Evolutionary conservation across 1,140 invertebrate species (phyloP), one percentile per base, ranked within the genome.

Genomic region (Pteromalus puparum): DNA sequence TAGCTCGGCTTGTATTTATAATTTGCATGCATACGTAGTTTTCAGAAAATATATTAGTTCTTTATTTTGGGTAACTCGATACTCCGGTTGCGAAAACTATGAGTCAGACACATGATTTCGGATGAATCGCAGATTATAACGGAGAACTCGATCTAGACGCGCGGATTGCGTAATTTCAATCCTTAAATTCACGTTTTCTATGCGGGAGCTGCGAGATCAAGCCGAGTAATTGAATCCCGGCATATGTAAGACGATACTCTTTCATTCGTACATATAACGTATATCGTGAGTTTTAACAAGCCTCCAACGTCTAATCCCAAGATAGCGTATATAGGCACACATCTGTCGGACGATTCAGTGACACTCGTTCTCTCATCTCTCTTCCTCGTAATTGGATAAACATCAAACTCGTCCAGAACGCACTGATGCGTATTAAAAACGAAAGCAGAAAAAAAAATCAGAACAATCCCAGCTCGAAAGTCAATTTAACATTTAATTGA

Each of bases 401-500:
- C 24, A 28, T 70, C 21, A 18, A 34, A n/a, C 30, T 34, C 30
- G 4, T 34, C 30, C 3, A 34, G 30, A 34, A 34, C 30, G 30
- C 30, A 34, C 30, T 5, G 30, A 34, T 34, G 30, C 4, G 30
- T 2, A 34, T 34, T 5, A 21, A 48, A 5, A 38, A 6, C 3
- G 0, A 6, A 18, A 7, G 13, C 13, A 9, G 13, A 53, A 76
- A 46, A 61, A 28, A 34, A 53, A 79, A 65, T 61, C 61, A n/a
- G 5, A 76, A 28, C n/a, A 67, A 28, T 83, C 34, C 38, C 28
- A 30, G 30, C 28, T 53, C 42, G 9, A 83, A 53, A 77, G 12
- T 34, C 75, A 53, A 84, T 84, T 84, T 84, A n/a, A 1, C 10
- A 34, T 65, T 61, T 73, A 79, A 84, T 84, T 61, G 77, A 84